A percentile compares a stretch with the other conserved stretches of the same genome.
These are phyloP conservation scores for Epirrhoe tristata DNA, from an alignment of 2,888 invertebrate genomes.

Conservation along the genomic window DNA sequence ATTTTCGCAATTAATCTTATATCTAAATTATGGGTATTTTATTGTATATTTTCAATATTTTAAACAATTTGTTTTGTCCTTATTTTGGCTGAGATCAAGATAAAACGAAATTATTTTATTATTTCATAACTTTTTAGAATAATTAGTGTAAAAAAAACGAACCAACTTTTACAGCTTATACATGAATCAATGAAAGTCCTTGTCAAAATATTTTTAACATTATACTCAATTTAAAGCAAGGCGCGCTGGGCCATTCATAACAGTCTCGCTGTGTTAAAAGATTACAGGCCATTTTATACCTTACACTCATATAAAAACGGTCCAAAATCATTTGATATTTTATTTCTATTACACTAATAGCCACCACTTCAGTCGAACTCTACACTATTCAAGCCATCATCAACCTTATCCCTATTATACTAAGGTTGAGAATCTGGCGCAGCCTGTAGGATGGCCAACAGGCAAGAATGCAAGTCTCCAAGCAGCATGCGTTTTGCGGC, in stretches of 20 bases:
- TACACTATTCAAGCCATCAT: neutral
- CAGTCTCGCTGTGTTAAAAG: too few species aligned
- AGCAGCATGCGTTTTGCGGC: too few species aligned
- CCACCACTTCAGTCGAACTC: neutral
- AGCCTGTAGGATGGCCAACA: neutral
- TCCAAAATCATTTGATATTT: neutral
- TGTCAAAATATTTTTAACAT: neutral
- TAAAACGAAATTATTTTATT: neutral
- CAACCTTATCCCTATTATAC: neutral
- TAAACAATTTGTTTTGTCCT: neutral
- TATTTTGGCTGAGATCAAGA: slow-evolving; percentile 1
- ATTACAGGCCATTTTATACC: too few species aligned
- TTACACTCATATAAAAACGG: neutral
- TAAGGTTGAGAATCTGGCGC: neutral
- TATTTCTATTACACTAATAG: too few species aligned
- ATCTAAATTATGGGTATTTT: neutral
- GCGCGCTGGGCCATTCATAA: too few species aligned
- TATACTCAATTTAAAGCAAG: neutral
- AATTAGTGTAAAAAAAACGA: neutral
- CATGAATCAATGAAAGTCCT: neutral
- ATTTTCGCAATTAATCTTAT: neutral
- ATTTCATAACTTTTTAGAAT: neutral
- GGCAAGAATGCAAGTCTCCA: neutral
- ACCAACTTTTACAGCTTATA: neutral
- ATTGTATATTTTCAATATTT: neutral